Evolutionary conservation across 2,113 vertebrate species (phyloP).

Genomic region (Ageneiosus marmoratus): DNA sequence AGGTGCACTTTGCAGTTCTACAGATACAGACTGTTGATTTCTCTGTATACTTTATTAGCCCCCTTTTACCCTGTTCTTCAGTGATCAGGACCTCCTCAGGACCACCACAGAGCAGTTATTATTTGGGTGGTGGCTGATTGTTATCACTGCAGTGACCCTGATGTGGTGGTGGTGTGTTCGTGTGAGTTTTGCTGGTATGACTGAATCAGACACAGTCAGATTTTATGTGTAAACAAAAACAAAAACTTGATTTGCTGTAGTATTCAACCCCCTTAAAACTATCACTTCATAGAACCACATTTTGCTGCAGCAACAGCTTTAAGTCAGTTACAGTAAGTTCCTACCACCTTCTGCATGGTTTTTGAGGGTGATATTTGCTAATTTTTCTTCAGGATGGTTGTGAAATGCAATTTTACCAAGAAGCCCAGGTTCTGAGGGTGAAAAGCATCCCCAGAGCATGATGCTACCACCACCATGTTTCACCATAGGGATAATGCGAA

Average conservation of each 20-base stretch:
- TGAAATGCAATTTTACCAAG: neutral
- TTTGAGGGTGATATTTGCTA: too few species aligned
- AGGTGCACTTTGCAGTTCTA: too few species aligned
- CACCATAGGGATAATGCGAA: neutral
- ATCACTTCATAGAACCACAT: neutral
- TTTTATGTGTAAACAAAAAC: neutral
- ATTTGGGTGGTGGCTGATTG: too few species aligned
- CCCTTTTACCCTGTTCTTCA: too few species aligned
- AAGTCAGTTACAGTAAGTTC: neutral
- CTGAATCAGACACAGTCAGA: too few species aligned
- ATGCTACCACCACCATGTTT: neutral
- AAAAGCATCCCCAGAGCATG: neutral
- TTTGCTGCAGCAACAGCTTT: neutral
- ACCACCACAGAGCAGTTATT: too few species aligned
- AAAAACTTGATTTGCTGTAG: neutral
- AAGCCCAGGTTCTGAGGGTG: neutral
- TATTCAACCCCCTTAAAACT: neutral
- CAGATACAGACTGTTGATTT: too few species aligned
- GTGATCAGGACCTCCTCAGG: too few species aligned
- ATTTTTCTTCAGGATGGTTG: neutral
- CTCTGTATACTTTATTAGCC: too few species aligned
- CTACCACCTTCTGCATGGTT: neutral
- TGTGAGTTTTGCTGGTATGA: too few species aligned
- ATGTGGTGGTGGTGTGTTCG: too few species aligned
- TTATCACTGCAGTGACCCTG: too few species aligned